Evolutionary conservation across 2,888 invertebrate species (phyloP), one percentile per base, ranked within the genome.

Genomic region (Fabriciana adippe): DNA sequence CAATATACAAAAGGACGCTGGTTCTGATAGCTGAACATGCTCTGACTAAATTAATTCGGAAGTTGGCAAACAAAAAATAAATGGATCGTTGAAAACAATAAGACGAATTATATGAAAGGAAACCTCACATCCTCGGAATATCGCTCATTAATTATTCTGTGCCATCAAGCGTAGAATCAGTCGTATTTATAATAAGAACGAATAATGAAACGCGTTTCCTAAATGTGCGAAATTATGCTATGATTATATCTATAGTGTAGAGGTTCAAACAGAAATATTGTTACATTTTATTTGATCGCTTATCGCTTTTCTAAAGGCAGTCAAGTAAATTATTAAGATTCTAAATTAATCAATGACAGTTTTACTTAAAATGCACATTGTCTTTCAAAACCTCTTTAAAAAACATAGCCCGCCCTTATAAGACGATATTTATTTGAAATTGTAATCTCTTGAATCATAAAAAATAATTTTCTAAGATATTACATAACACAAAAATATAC

Each of bases 41-140:
- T 76, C 77, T 81, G 83, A 84, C 83, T 84, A 87, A 89, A 90
- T 90, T 87, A 87, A 85, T 87, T 85, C 83, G 80, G 83, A 78
- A 85, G 73, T 75, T 76, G 71, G 72, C 84, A 84, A 83, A 87
- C 86, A 87, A 89, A 89, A 84, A 84, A 82, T 79, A 79, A 81
- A 81, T 78, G 80, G 78, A 76, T 75, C 78, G 69, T 67, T 74
- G 75, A 78, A 81, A 82, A 85, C 86, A 87, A 86, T 85, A 83
- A 83, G 82, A 79, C 79, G 78, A 81, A 79, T 79, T 81, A 76
- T 79, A 76, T 81, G 81, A 81, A 82, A 83, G 83, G 85, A 86
- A 86, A 77, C 83, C 85, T 82, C 81, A 81, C 81, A 81, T 85
- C 75, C 77, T 78, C 74, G 75, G 75, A 79, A 79, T 79, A 80